Evolutionary conservation across 2,113 vertebrate genomes (phyloP).

Genomic region (Channa argus): DNA sequence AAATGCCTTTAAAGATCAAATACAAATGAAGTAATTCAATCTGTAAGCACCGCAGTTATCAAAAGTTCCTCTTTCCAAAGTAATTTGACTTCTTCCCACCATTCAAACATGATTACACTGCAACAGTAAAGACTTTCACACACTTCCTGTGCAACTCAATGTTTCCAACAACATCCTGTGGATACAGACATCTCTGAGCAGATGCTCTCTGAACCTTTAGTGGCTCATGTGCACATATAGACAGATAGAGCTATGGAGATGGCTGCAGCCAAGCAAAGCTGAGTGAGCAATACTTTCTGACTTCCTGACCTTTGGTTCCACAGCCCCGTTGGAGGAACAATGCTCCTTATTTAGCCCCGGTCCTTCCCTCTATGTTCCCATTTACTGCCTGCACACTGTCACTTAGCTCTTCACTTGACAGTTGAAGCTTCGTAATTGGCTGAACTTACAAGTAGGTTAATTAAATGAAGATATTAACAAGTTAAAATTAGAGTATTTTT

Average conservation of each 20-base stretch:
- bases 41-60: constrained; percentile 2
- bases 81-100: constrained; percentile 37
- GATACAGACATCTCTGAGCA: constrained; percentile 38
- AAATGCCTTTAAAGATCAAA: constrained; percentile 2
- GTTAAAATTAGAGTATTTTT: neutral
- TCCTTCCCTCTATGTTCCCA: constrained; percentile 65
- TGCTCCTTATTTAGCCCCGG: constrained; percentile 74
- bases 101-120: constrained; percentile 45
- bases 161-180: constrained; percentile 49
- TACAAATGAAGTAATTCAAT: constrained; percentile 18
- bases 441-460: neutral
- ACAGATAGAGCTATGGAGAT: constrained; percentile 37
- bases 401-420: constrained; percentile 56
- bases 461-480: neutral
- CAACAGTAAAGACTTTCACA: constrained; percentile 45
- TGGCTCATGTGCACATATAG: constrained; percentile 3
- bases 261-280: constrained; percentile 58
- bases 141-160: constrained; percentile 46
- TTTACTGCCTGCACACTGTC: constrained; percentile 67
- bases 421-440: neutral
- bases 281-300: constrained; percentile 76
- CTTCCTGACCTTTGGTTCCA: constrained; percentile 79
- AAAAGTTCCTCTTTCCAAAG: constrained; percentile 10
- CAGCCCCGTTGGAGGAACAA: constrained; percentile 73
- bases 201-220: constrained; percentile 37